Evolutionary conservation across 1,140 invertebrate species (phyloP).

Genomic region (Anthonomus grandis): DNA sequence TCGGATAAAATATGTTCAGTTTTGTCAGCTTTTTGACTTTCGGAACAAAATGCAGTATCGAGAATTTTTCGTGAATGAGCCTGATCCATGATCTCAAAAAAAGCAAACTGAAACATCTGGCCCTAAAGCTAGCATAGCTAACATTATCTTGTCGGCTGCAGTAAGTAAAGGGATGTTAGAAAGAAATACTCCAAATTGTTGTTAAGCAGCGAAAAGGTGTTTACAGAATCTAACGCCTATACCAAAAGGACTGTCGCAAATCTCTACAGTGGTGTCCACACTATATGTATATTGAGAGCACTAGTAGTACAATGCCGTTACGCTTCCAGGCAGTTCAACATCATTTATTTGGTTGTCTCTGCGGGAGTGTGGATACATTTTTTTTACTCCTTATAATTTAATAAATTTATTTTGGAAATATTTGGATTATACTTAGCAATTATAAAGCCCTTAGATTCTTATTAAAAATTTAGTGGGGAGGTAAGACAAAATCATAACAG

Average conservation of each 20-base stretch:
- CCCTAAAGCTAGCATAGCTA: conserved; percentile 4
- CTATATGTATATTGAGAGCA: too few relatives aligned
- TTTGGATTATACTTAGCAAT: too few relatives aligned
- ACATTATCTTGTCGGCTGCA: conserved; percentile 4
- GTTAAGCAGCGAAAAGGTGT: conserved; percentile 2
- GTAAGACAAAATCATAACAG: too few relatives aligned
- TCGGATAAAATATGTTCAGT: conserved; percentile 7
- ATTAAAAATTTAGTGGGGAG: too few relatives aligned
- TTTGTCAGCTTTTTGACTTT: not conserved
- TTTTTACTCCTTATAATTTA: too few relatives aligned
- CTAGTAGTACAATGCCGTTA: too few relatives aligned
- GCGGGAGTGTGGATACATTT: too few relatives aligned
- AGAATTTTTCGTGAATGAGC: conserved; percentile 1
- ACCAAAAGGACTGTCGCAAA: conserved; percentile 1
- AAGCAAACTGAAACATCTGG: not conserved
- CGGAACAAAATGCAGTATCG: not conserved
- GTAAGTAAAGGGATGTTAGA: conserved; percentile 5
- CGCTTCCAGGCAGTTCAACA: too few relatives aligned
- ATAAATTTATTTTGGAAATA: too few relatives aligned
- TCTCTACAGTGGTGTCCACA: conserved; percentile 3
- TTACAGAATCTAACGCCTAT: not conserved
- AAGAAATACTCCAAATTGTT: conserved; percentile 7
- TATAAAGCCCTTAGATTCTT: too few relatives aligned
- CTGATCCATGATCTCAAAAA: conserved; percentile 1
- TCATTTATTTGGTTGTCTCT: too few relatives aligned